phyloP scores from a whole-genome alignment of 2,888 invertebrate genomes.

The Ametastegia equiseti region DNA sequence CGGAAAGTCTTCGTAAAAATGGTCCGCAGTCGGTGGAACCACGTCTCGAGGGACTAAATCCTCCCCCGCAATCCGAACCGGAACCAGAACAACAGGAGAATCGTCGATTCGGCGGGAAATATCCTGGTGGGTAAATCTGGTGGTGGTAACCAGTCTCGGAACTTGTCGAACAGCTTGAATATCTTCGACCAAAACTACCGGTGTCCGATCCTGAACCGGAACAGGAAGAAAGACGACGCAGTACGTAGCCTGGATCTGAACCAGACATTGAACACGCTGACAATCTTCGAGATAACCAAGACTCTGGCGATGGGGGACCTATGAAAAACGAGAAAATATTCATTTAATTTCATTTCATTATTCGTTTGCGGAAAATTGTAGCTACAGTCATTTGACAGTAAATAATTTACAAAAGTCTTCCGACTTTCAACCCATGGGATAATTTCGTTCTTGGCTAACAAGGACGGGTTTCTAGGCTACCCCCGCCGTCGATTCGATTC shows the following conservation, averaged over 20 bases:
- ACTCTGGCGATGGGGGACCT: conserved; percentile 81
- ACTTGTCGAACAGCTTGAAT: conserved; percentile 69
- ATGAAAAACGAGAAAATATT: too few species aligned
- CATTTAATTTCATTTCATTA: too few species aligned
- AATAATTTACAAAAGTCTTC: too few species aligned
- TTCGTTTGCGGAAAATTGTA: too few species aligned
- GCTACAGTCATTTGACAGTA: too few species aligned
- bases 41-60: conserved; percentile 65
- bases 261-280: conserved; percentile 83
- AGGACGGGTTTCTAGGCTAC: too few species aligned
- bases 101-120: conserved; percentile 64
- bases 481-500: too few species aligned
- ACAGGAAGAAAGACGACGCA: conserved; percentile 78
- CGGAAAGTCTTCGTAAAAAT: conserved; percentile 67
- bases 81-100: conserved; percentile 70
- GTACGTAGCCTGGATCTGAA: conserved; percentile 76
- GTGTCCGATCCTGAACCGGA: conserved; percentile 68
- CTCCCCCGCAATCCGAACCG: conserved; percentile 75
- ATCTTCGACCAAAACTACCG: conserved; percentile 65
- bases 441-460: too few species aligned
- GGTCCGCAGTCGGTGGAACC: conserved; percentile 70
- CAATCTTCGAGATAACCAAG: conserved; percentile 82
- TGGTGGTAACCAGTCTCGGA: conserved; percentile 66
- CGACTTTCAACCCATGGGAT: too few species aligned
- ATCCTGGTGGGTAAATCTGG: conserved; percentile 62